phyloP scores from a whole-genome alignment of 2,113 vertebrate species.

The Gorilla gorilla region DNA sequence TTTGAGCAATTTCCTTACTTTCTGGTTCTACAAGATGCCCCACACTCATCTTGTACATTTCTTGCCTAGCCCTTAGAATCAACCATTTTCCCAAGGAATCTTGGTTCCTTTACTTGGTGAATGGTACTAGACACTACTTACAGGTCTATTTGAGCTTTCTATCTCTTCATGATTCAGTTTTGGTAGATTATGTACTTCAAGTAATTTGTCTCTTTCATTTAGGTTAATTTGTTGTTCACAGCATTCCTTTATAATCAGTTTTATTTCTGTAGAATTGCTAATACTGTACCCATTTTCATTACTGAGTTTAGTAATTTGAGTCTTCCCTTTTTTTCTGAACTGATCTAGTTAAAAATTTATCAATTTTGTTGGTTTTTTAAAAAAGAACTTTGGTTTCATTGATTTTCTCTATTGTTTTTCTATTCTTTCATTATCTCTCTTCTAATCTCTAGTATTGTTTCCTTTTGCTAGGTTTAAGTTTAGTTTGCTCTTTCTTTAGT shows the following conservation, averaged over 20 bases:
- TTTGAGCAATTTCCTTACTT: not conserved
- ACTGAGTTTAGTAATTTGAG: no score
- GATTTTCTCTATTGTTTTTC: not conserved
- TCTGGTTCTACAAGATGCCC: not conserved
- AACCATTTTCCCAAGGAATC: not conserved
- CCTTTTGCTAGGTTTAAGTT: not conserved
- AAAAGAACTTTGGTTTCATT: not conserved
- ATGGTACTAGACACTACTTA: not conserved
- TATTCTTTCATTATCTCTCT: not conserved
- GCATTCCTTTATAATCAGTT: no score
- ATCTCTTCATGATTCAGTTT: no score
- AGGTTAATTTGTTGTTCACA: no score
- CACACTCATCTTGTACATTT: not conserved
- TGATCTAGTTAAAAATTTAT: not conserved
- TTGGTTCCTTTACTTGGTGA: not conserved
- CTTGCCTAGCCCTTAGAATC: not conserved
- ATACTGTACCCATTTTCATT: no score
- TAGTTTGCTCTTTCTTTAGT: not conserved
- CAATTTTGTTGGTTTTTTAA: not conserved
- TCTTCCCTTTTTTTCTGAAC: no score
- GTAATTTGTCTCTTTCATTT: no score
- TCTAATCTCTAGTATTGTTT: not conserved
- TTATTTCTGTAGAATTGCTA: no score
- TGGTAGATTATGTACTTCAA: no score
- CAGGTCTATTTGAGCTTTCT: no score